These are phyloP conservation scores for Rhinoraja longicauda DNA, from an alignment of 2,797 vertebrate species.

Conservation along the genomic window DNA sequence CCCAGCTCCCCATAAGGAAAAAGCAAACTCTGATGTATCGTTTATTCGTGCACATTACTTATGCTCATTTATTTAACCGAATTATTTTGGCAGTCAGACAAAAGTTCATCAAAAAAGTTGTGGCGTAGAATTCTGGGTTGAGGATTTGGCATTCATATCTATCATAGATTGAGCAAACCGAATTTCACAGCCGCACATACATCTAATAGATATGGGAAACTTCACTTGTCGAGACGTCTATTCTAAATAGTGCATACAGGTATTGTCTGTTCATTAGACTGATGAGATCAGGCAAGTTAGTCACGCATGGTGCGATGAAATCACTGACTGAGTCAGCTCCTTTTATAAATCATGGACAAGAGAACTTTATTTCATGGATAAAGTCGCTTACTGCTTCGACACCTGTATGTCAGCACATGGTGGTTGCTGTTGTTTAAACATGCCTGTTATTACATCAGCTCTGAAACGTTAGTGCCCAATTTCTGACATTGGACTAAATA, in stretches of 20 bases:
- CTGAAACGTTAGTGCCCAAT: background rate
- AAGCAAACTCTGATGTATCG: background rate
- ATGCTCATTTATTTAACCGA: background rate
- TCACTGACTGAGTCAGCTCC: background rate
- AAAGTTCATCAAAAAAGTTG: background rate
- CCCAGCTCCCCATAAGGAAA: background rate
- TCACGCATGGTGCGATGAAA: background rate
- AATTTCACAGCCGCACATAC: background rate
- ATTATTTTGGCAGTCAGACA: background rate
- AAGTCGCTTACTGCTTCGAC: background rate
- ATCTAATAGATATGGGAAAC: background rate
- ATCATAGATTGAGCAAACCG: background rate
- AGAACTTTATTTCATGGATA: background rate
- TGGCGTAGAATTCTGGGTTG: background rate
- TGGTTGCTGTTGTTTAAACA: background rate
- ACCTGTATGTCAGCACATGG: background rate
- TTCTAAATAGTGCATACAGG: background rate
- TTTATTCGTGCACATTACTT: background rate
- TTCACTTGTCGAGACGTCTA: background rate
- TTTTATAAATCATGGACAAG: background rate
- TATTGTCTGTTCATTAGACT: background rate
- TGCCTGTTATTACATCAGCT: background rate
- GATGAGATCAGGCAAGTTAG: background rate
- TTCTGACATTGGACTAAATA: background rate
- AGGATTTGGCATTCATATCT: background rate